These are phyloP conservation scores for Platalea minor DNA, from an alignment of 2,797 vertebrate genomes.

Conservation along the genomic window DNA sequence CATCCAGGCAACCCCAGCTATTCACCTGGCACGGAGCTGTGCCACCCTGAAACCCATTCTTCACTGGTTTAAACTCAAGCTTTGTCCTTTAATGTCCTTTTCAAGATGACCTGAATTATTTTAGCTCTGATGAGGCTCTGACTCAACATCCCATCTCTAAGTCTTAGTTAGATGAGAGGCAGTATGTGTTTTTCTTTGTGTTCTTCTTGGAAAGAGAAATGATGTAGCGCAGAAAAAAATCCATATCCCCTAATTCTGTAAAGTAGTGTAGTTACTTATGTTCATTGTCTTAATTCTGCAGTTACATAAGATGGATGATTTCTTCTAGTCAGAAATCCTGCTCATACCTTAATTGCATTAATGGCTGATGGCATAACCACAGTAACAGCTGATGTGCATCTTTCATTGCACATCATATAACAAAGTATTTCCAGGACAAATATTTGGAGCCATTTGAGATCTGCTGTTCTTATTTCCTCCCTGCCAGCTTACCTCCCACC, in stretches of 20 bases:
- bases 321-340: constrained; percentile 37
- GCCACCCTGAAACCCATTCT: background rate
- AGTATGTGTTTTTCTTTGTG: background rate
- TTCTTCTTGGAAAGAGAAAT: constrained; percentile 13
- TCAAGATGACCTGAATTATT: background rate
- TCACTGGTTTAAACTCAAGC: background rate
- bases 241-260: background rate
- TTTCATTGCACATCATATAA: constrained; percentile 25
- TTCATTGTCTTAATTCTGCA: constrained; percentile 13
- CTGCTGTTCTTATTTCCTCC: background rate
- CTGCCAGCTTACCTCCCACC: constrained; percentile 79
- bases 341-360: constrained; percentile 44
- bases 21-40: background rate
- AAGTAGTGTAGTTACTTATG: constrained; percentile 3
- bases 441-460: background rate
- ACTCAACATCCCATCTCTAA: background rate
- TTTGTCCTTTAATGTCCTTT: constrained; percentile 3
- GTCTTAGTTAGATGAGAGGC: background rate
- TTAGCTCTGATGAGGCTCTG: background rate
- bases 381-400: constrained; percentile 23
- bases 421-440: constrained; percentile 24
- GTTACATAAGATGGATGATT: constrained; percentile 48
- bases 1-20: background rate
- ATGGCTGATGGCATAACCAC: constrained; percentile 47
- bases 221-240: background rate